Conservation (phyloP, 2,113 vertebrate species). For the Seriola dumerili region DNA sequence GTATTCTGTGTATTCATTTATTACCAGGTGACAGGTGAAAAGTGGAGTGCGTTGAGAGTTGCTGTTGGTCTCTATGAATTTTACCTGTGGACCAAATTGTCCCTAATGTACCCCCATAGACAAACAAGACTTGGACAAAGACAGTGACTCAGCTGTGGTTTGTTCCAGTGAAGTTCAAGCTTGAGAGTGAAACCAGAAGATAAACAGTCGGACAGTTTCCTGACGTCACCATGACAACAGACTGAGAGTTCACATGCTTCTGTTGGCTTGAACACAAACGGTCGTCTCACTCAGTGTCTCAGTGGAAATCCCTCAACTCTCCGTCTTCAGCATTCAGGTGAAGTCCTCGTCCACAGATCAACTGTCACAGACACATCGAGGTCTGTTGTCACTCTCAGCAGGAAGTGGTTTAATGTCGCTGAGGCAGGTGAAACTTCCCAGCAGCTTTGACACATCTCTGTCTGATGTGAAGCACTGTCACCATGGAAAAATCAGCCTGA, state of each 20-base stretch:
- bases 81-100: too few relatives aligned
- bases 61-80: too few relatives aligned
- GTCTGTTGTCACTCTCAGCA: constrained; percentile 30
- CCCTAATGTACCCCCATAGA: too few relatives aligned
- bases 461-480: neutral
- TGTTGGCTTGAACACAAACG: neutral
- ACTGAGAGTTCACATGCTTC: too few relatives aligned
- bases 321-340: neutral
- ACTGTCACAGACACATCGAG: neutral
- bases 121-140: too few relatives aligned
- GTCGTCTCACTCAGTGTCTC: neutral
- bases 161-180: too few relatives aligned
- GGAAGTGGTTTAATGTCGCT: constrained; percentile 21
- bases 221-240: neutral
- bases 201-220: neutral
- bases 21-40: too few relatives aligned
- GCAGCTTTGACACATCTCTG: neutral
- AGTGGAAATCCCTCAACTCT: neutral
- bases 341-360: neutral
- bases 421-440: constrained; percentile 7
- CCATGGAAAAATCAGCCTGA: neutral
- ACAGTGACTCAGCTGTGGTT: too few relatives aligned
- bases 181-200: too few relatives aligned
- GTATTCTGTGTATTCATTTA: too few relatives aligned
- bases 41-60: too few relatives aligned